These are phyloP conservation scores for Euura lappo DNA, from an alignment of 1,140 invertebrate genomes.

Conservation along the genomic window DNA sequence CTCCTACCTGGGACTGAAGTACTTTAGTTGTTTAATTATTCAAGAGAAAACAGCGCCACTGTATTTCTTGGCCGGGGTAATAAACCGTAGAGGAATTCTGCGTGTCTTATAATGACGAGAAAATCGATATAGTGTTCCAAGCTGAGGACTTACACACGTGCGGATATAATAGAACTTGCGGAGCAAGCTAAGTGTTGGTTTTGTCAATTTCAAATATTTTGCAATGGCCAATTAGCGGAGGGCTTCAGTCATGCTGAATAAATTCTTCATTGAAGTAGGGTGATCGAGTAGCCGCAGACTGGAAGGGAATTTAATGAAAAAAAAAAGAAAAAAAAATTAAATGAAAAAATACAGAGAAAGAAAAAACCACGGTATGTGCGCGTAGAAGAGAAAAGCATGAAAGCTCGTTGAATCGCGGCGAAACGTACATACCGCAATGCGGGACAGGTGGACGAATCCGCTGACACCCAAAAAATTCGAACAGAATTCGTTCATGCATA, in stretches of 20 bases:
- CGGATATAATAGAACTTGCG: too few species aligned
- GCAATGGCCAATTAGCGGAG: neutral
- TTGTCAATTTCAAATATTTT: too few species aligned
- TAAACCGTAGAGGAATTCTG: too few species aligned
- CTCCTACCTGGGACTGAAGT: too few species aligned
- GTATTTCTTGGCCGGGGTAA: too few species aligned
- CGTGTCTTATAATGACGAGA: too few species aligned
- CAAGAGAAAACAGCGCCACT: too few species aligned
- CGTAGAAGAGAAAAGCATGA: neutral
- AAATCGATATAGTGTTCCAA: too few species aligned
- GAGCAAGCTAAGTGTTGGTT: too few species aligned
- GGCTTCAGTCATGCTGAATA: neutral
- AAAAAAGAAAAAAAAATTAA: neutral
- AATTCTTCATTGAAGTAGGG: neutral
- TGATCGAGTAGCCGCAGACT: neutral
- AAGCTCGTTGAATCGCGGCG: neutral
- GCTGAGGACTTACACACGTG: too few species aligned
- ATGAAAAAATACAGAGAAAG: too few species aligned
- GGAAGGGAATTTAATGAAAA: neutral
- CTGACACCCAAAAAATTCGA: neutral
- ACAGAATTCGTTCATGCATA: neutral
- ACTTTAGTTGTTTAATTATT: too few species aligned
- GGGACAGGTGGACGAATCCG: slow-evolving; percentile 4
- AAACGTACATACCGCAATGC: slow-evolving; percentile 3
- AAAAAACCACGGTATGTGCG: neutral